Base-by-base conservation (phyloP, 2,888 invertebrate species). In the Tetheella fluctuosa region DNA sequence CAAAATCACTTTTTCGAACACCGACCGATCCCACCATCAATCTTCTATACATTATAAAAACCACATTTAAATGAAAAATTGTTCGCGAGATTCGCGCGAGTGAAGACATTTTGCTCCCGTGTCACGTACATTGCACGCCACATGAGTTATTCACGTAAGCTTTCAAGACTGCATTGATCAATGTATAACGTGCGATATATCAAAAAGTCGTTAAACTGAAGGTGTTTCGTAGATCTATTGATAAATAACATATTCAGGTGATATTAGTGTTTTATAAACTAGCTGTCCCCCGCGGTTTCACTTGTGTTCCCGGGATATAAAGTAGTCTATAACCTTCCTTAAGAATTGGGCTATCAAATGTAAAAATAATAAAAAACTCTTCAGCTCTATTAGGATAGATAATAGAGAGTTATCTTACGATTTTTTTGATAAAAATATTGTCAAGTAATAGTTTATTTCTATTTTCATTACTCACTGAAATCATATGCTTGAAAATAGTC, bases 41-140 rank as follows among this genome's bases (percentile, higher is more conserved):
- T 42, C 42, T 17, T 42, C 20, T 1, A 48, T 48, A 48, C 10
- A 48, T 48, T 48, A 48, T 48, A 20, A 48, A 48, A 48, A 58
- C 57, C 54, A 42, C 61, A 63, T 61, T 61, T 62, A 68, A 62
- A 70, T 79, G 76, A 79, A 70, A 74, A 77, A 76, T 73, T 70
- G 69, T 68, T 62, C 69, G 63, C 70, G 71, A 70, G 74, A 74
- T 72, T 73, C 73, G 73, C 67, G 8, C 48, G 48, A 17, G 48
- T 63, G 61, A 59, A 61, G 64, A 64, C 64, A 59, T 67, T 80
- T 68, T 60, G 61, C 60, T 76, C 68, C 66, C 73, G 10, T 30
- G 30, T 58, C 80, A 80, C 81, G 80, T 81, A 77, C 75, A 74
- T 73, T 64, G 76, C 74, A 59, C 68, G 65, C 68, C 60, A 60